Evolutionary conservation across 2,797 vertebrate species (phyloP), one percentile per base, ranked within the genome.

Genomic region (Dromococcyx pavoninus): DNA sequence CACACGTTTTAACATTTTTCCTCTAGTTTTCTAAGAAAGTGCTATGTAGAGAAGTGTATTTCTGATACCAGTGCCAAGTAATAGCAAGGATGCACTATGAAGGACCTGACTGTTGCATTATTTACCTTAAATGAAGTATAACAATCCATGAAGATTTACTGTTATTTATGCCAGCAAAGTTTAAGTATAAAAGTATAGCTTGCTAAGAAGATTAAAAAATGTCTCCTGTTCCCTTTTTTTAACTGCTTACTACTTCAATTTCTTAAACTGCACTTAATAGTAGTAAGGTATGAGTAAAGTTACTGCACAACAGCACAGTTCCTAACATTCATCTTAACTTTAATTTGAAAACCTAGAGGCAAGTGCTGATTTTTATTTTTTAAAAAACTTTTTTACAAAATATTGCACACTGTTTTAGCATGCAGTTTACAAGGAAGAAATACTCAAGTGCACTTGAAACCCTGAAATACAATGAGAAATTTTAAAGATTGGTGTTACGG

Each of bases 371-470:
- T 81, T 73, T 76, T 51, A 2, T 62, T 66, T 74, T 78, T 73
- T 86, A 76, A 80, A 56, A 67, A 46, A 25, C 10, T 67, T 70
- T 73, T 69, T 86, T 91, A 94, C 77, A 94, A 94, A 97, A 94
- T 93, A 96, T 84, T 96, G 94, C 92, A 95, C 79, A 75, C 95
- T 44, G 27, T 11, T 82, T 91, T 92, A 95, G 95, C 95, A 96
- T 95, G 95, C 94, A 81, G 79, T 75, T 94, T 89, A 92, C 91
- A 88, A 0, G 15, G 94, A 96, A 94, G 85, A 92, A 89, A 94
- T 14, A 91, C 71, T 75, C 91, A 95, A 94, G 89, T 95, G 88
- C 89, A 94, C 92, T 96, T 96, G 86, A 93, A 93, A 94, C 93
- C 91, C 91, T 94, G 88, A 82, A 93, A 86, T 86, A 86, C 92